A percentile compares a stretch with the other conserved stretches of the same genome.
Evolutionary conservation across 2,888 invertebrate genomes (phyloP).

Genomic region (Halictus quadricinctus): DNA sequence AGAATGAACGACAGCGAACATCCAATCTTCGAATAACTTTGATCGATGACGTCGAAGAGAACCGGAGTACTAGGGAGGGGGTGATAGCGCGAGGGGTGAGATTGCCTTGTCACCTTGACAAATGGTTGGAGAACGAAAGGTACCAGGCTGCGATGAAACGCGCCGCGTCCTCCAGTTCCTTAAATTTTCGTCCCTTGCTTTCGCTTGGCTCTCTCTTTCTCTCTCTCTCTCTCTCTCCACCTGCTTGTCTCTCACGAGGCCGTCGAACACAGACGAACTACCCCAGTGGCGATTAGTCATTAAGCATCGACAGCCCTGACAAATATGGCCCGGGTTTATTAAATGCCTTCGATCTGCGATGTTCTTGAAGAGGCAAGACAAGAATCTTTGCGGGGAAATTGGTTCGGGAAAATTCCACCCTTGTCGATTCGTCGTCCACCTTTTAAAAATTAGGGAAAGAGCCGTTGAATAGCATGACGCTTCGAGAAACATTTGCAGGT

Average conservation of each 20-base stretch:
- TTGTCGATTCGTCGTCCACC: too few relatives aligned
- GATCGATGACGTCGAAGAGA: conserved; percentile 66
- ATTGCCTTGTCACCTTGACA: conserved; percentile 81
- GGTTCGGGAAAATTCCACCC: background rate
- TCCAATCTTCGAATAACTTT: conserved; percentile 63
- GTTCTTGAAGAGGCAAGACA: background rate
- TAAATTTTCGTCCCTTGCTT: conserved; percentile 51
- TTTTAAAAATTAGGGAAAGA: too few relatives aligned
- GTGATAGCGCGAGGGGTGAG: conserved; percentile 73
- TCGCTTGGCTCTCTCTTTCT: too few relatives aligned
- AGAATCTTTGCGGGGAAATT: background rate
- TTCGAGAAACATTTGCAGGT: too few relatives aligned
- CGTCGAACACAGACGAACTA: conserved; percentile 38
- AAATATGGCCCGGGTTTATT: conserved; percentile 58
- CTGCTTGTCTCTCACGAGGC: conserved; percentile 67
- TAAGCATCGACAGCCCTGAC: conserved; percentile 55
- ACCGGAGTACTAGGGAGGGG: conserved; percentile 63
- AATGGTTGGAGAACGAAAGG: conserved; percentile 77
- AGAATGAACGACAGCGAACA: conserved; percentile 37
- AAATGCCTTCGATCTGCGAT: conserved; percentile 14
- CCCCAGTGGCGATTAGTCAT: conserved; percentile 3
- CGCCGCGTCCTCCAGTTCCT: conserved; percentile 52
- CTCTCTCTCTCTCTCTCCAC: conserved; percentile 54
- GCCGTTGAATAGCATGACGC: too few relatives aligned
- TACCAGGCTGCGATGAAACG: conserved; percentile 64